Conservation (phyloP, 2,797 vertebrate genomes). For the Pseudochirops corinnae region DNA sequence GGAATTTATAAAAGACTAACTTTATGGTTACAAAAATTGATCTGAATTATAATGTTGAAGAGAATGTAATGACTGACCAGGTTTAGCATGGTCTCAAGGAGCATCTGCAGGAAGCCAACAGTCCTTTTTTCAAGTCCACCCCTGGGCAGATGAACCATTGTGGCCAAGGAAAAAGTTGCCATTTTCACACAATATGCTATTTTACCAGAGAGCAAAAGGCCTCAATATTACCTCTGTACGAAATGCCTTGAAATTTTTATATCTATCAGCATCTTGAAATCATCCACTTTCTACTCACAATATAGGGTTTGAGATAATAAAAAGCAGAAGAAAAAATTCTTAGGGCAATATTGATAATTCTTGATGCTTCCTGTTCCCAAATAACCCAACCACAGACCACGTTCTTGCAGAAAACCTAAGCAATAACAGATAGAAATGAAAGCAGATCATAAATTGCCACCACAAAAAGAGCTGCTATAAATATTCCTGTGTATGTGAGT, state of each 20-base stretch:
- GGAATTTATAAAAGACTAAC: no score
- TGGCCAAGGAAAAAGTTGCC: not conserved
- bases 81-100: not conserved
- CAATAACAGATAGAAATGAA: no score
- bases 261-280: not conserved
- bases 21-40: not conserved
- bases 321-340: not conserved
- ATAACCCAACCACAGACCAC: not conserved
- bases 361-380: not conserved
- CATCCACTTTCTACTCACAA: not conserved
- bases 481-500: no score
- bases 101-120: not conserved
- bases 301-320: not conserved
- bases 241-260: not conserved
- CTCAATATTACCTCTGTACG: not conserved
- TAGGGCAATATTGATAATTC: not conserved
- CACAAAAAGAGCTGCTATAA: no score
- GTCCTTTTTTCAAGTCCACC: not conserved
- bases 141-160: not conserved
- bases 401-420: not conserved
- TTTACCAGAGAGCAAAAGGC: not conserved
- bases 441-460: not conserved
- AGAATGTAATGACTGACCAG: not conserved
- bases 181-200: not conserved
- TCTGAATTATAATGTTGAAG: not conserved